phyloP scores from a whole-genome alignment of 2,888 invertebrate genomes.

The Tiphia femorata region DNA sequence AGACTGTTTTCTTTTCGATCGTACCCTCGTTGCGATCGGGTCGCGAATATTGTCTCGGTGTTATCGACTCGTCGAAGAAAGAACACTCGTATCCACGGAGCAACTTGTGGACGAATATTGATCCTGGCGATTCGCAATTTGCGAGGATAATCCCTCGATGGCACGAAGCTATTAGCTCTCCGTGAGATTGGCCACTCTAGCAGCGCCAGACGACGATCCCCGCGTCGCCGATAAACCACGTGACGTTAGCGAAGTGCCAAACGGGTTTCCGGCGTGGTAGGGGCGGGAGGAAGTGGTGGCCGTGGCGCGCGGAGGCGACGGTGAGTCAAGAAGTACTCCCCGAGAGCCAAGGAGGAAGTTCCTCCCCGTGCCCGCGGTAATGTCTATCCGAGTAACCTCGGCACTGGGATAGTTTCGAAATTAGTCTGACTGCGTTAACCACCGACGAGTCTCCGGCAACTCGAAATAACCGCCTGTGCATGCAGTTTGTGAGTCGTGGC shows the following conservation, averaged over 20 bases:
- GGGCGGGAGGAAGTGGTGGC: background rate
- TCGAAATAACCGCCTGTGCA: conserved; percentile 23
- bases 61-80: too few species aligned
- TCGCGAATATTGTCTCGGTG: too few species aligned
- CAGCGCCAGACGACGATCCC: background rate
- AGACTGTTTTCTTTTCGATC: too few species aligned
- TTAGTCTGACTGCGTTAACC: conserved; percentile 35
- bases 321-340: conserved; percentile 31
- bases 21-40: too few species aligned
- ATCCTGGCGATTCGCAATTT: too few species aligned
- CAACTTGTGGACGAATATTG: too few species aligned
- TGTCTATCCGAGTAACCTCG: conserved; percentile 42
- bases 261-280: conserved; percentile 20
- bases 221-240: conserved; percentile 26
- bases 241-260: conserved; percentile 26
- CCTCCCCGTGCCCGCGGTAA: conserved; percentile 20
- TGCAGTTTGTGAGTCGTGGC: too few species aligned
- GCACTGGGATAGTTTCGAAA: conserved; percentile 43
- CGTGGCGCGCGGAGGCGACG: background rate
- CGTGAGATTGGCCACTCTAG: too few species aligned
- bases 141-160: too few species aligned
- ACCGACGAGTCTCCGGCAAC: conserved; percentile 25
- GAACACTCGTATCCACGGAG: too few species aligned
- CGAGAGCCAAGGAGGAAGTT: conserved; percentile 21
- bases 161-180: too few species aligned